phyloP scores from a whole-genome alignment of 2,888 invertebrate species.

The Tenthredo distinguenda region DNA sequence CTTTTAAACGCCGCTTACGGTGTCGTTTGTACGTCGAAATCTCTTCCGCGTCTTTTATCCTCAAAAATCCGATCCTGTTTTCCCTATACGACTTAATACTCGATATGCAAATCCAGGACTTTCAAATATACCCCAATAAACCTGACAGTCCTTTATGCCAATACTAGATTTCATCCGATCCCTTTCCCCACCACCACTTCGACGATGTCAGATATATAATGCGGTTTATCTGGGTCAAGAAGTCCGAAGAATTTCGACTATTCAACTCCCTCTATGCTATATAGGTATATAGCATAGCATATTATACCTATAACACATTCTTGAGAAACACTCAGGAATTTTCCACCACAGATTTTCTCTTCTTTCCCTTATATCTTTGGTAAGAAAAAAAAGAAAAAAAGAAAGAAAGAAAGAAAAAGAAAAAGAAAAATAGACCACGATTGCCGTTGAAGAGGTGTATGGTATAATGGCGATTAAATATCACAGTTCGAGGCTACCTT shows the following conservation, averaged over 20 bases:
- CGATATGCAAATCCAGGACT: conserved; percentile 18
- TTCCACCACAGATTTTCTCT: not conserved
- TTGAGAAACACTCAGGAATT: not conserved
- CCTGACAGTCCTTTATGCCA: conserved; percentile 34
- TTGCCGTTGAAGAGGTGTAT: not conserved
- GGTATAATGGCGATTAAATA: not conserved
- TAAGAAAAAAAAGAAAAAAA: too few species aligned
- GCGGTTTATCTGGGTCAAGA: conserved; percentile 32
- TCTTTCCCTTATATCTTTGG: not conserved
- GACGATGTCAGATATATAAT: not conserved
- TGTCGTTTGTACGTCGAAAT: conserved; percentile 27
- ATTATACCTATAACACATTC: not conserved
- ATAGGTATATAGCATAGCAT: not conserved
- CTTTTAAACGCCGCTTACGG: conserved; percentile 35
- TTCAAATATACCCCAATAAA: conserved; percentile 17
- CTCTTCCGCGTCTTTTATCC: not conserved
- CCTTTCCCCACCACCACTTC: not conserved
- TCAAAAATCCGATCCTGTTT: not conserved
- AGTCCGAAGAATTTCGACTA: conserved; percentile 21
- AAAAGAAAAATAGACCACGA: not conserved
- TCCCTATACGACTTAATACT: conserved; percentile 17
- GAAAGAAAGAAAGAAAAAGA: too few species aligned
- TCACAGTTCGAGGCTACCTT: not conserved
- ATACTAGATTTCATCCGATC: conserved; percentile 5
- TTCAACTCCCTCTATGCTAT: conserved; percentile 6